A percentile compares a stretch with the other conserved stretches of the same genome.
phyloP scores from a whole-genome alignment of 2,888 invertebrate genomes.

The Scaptomyza cyrtandrae region DNA sequence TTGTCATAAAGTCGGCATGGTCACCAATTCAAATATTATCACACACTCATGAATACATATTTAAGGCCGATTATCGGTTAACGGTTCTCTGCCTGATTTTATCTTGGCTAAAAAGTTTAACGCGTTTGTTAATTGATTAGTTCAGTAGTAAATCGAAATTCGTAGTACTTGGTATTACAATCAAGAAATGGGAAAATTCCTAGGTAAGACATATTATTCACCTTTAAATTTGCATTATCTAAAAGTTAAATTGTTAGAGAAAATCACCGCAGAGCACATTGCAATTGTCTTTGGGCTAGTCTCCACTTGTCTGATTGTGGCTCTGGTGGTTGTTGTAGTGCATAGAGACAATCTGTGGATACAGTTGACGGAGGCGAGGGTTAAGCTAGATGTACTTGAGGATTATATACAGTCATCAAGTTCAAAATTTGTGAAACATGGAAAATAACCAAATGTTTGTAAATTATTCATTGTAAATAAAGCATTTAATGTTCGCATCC shows the following conservation, averaged over 20 bases:
- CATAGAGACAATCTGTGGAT: slow-evolving; percentile 59
- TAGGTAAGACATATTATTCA: slow-evolving; percentile 43
- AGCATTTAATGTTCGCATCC: not conserved
- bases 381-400: slow-evolving; percentile 71
- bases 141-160: slow-evolving; percentile 15
- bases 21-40: slow-evolving; percentile 54
- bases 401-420: slow-evolving; percentile 49
- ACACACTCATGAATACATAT: not conserved
- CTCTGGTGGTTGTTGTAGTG: slow-evolving; percentile 68
- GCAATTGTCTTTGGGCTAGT: slow-evolving; percentile 74
- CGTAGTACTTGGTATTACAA: slow-evolving; percentile 20
- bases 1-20: slow-evolving; percentile 63
- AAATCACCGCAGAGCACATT: slow-evolving; percentile 59
- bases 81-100: slow-evolving; percentile 35
- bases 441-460: not conserved
- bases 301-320: slow-evolving; percentile 64
- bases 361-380: slow-evolving; percentile 63
- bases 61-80: slow-evolving; percentile 51
- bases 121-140: slow-evolving; percentile 19
- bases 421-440: not conserved
- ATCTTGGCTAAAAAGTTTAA: slow-evolving; percentile 33
- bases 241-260: slow-evolving; percentile 41
- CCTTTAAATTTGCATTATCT: not conserved
- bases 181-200: slow-evolving; percentile 44
- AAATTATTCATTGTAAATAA: not conserved